Conservation (phyloP, 2,888 invertebrate species). For the Pachycephus smyrnensis region DNA sequence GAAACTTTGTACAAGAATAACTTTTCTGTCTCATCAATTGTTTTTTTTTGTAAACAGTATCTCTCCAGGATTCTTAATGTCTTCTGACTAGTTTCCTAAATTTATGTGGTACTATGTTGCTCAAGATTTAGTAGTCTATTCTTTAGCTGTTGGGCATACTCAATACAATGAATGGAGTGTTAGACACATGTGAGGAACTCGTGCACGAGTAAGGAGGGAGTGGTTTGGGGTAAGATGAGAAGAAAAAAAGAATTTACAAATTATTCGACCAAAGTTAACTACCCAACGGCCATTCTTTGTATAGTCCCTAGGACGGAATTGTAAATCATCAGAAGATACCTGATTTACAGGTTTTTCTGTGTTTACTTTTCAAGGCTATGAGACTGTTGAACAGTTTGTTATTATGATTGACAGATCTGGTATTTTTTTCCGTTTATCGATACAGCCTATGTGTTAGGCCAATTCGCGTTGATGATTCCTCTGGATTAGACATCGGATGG, state of each 20-base stretch:
- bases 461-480: constrained; percentile 1
- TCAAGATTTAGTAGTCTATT: neutral
- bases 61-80: neutral
- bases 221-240: neutral
- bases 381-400: neutral
- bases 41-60: neutral
- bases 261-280: neutral
- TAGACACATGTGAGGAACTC: neutral
- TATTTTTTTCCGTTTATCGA: neutral
- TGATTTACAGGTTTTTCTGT: neutral
- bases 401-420: neutral
- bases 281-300: neutral
- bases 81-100: neutral
- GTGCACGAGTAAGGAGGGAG: neutral
- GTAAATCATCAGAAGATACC: neutral
- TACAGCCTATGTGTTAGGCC: neutral
- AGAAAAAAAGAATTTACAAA: neutral
- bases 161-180: neutral
- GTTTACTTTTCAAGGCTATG: neutral
- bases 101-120: neutral
- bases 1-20: neutral
- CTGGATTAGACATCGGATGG: constrained; percentile 18
- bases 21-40: neutral
- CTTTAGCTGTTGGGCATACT: neutral
- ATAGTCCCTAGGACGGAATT: neutral